Evolutionary conservation across 2,797 vertebrate genomes (phyloP).

Genomic region (Tarsius wallacei): DNA sequence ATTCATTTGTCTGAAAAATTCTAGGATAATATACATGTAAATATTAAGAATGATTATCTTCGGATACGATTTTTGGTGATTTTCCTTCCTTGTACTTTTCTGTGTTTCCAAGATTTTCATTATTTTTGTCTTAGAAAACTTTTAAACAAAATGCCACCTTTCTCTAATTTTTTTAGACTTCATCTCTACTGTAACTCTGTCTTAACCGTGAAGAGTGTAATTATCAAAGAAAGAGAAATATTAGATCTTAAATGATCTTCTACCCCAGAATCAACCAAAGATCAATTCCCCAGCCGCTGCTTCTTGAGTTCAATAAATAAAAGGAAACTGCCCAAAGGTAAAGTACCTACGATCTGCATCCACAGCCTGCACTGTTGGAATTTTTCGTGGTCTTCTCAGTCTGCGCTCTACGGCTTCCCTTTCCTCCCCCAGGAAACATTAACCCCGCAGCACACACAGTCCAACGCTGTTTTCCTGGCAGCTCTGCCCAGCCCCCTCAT

Average conservation of each 20-base stretch:
- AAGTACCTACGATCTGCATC: not conserved
- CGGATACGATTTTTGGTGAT: not conserved
- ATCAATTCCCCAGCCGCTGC: conserved; percentile 7
- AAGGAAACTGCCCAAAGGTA: conserved; percentile 7
- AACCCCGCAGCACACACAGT: not conserved
- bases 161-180: not conserved
- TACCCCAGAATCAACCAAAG: conserved; percentile 50
- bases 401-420: not conserved
- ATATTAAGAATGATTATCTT: not conserved
- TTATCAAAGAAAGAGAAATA: conserved; percentile 58
- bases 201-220: conserved; percentile 12
- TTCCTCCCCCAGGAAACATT: not conserved
- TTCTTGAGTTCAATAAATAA: conserved; percentile 42
- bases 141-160: conserved; percentile 2
- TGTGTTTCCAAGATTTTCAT: not conserved
- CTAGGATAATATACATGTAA: not conserved
- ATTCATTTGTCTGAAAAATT: conserved; percentile 1
- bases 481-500: not conserved
- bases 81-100: not conserved
- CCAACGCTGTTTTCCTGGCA: not conserved
- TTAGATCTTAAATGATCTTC: conserved; percentile 38
- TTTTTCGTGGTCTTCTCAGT: conserved; percentile 46
- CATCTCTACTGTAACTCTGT: not conserved
- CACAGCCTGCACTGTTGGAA: not conserved
- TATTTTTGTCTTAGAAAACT: not conserved